Conservation (phyloP, 2,888 invertebrate genomes). For the Caenorhabditis japonica region DNA sequence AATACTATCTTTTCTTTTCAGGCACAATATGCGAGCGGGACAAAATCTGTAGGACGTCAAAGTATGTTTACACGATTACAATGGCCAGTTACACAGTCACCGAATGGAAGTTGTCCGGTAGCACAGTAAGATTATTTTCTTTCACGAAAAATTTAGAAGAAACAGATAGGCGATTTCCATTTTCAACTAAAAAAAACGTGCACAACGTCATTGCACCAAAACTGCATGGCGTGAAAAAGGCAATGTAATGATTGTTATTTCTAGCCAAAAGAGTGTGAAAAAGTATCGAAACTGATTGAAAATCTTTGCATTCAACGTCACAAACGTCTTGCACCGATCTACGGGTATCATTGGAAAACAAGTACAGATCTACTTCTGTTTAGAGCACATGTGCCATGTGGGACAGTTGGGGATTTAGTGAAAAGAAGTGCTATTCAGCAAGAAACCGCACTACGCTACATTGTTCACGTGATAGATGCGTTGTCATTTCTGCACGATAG, state of each 20-base stretch:
- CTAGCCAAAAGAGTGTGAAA: conserved; percentile 11
- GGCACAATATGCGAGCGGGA: conserved; percentile 46
- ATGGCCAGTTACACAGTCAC: conserved; percentile 53
- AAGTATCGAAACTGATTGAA: conserved; percentile 40
- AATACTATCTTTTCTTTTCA: too few relatives aligned
- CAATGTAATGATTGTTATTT: too few relatives aligned
- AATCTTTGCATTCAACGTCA: conserved; percentile 41
- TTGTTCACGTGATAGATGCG: conserved; percentile 49
- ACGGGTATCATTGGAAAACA: conserved; percentile 26
- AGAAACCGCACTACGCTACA: conserved; percentile 49
- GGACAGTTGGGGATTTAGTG: conserved; percentile 57
- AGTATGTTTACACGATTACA: conserved; percentile 45
- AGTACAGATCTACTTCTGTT: conserved; percentile 45
- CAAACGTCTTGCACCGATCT: conserved; percentile 42
- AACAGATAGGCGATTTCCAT: background rate
- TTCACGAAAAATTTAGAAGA: too few relatives aligned
- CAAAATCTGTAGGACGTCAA: conserved; percentile 30
- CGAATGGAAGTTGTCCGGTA: conserved; percentile 31
- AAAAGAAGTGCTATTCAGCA: conserved; percentile 40
- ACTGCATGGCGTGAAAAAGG: too few relatives aligned
- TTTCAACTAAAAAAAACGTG: background rate
- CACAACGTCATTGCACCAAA: background rate
- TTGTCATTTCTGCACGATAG: conserved; percentile 52
- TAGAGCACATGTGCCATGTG: conserved; percentile 52
- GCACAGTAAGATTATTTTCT: conserved; percentile 14